Evolutionary conservation across 37 sponge, comb jelly and placozoan genomes (phyloP).

Genomic region (Cladorhizidae sp.): DNA sequence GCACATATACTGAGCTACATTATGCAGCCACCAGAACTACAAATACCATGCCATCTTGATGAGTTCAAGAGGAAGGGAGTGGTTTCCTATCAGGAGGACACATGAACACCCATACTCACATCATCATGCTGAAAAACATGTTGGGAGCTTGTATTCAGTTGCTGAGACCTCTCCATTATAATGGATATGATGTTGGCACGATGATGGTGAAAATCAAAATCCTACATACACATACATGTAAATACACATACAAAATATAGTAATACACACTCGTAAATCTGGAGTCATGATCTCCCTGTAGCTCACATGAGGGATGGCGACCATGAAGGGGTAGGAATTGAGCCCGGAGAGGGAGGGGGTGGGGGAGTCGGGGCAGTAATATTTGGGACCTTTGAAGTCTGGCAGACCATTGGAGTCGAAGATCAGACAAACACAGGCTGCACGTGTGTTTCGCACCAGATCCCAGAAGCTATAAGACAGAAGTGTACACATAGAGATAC

Average conservation of each 20-base stretch:
- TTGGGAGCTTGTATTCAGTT: conserved; percentile 12
- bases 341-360: conserved; percentile 45
- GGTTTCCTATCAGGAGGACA: too few species aligned
- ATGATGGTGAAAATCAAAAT: conserved; percentile 50
- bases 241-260: background rate
- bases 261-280: background rate
- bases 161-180: conserved; percentile 34
- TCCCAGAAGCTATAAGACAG: conserved; percentile 12
- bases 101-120: too few species aligned
- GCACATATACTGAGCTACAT: too few species aligned
- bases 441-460: conserved; percentile 24
- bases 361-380: conserved; percentile 46
- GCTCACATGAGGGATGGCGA: conserved; percentile 51
- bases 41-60: too few species aligned
- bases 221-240: conserved; percentile 14
- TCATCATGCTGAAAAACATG: conserved; percentile 48
- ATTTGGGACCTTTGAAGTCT: conserved; percentile 59
- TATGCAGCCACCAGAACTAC: too few species aligned
- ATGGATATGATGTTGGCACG: conserved; percentile 64
- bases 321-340: conserved; percentile 68
- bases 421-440: conserved; percentile 37
- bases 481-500: background rate
- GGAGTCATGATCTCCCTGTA: too few species aligned
- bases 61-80: too few species aligned
- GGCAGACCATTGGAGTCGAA: conserved; percentile 60